Evolutionary conservation across 2,888 invertebrate species (phyloP), one percentile per base, ranked within the genome.

Genomic region (Acleris literana): DNA sequence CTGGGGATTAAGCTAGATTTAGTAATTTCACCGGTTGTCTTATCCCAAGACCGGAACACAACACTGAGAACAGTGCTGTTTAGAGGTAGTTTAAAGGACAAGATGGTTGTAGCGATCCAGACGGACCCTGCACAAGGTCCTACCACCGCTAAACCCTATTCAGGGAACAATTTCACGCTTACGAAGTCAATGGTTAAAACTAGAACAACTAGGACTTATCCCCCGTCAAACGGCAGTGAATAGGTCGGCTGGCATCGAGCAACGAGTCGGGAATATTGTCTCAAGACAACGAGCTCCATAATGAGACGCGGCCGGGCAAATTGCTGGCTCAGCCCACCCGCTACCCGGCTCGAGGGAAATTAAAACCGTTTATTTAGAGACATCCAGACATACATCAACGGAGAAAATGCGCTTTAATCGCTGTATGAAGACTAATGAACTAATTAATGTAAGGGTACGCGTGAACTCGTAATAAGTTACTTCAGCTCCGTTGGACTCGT

Each of bases 331-430:
- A 76, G 76, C 76, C 73, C 71, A 70, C 72, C 68, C 75, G 62
- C 63, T 57, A 39, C 46, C 70, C 68, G 77, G 75, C 87, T 83
- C 86, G 59, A 68, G 87, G 87, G 85, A 87, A 88, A 88, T 88
- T 85, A 85, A 81, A 83, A 80, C 77, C 76, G 79, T 83, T 84
- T 85, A 83, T 85, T 82, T 80, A 80, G 77, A 82, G 71, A 75
- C 74, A 74, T 70, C 69, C 73, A 76, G 73, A 73, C 75, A 79
- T 79, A 76, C 73, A 76, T 77, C 77, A 77, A 76, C 76, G 69
- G 76, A 64, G 67, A 62, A 51, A 67, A 60, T 51, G 51, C 55
- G 58, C 62, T 68, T 66, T 52, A 66, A 63, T 66, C 52, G 17
- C 62, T 62, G 63, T 66, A 58, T 68, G 61, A 65, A 64, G 57